These are phyloP conservation scores for Amniataba percoides DNA, from an alignment of 2,797 vertebrate genomes.

Conservation along the genomic window DNA sequence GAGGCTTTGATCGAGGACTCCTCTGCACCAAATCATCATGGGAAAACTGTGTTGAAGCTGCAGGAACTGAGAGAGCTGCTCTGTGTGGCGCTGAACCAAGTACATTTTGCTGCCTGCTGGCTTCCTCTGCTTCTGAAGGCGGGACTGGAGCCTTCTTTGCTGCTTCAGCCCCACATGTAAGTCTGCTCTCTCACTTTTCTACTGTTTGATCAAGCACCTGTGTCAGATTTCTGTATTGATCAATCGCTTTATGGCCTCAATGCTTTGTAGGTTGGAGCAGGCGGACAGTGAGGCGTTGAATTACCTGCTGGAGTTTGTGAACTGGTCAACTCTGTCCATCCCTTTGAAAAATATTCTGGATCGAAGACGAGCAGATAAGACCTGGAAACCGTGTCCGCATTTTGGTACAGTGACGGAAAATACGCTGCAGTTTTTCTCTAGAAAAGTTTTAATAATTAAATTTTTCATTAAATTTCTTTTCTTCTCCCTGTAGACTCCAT, in stretches of 20 bases:
- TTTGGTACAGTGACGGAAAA: conserved; percentile 69
- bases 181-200: conserved; percentile 11
- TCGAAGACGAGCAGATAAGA: conserved; percentile 61
- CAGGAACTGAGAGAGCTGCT: conserved; percentile 70
- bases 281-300: conserved; percentile 74
- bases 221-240: background rate
- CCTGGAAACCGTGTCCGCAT: conserved; percentile 71
- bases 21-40: background rate
- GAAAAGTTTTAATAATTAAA: too few relatives aligned
- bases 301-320: conserved; percentile 83
- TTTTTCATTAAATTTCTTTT: conserved; percentile 6
- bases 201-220: background rate
- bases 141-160: conserved; percentile 78
- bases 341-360: conserved; percentile 71
- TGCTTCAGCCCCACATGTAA: conserved; percentile 78
- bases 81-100: conserved; percentile 57
- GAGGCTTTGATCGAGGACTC: background rate
- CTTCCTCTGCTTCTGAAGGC: conserved; percentile 79
- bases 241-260: background rate
- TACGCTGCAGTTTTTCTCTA: background rate
- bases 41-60: conserved; percentile 30
- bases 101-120: conserved; percentile 72
- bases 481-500: conserved; percentile 64
- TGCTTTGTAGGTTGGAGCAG: conserved; percentile 67
- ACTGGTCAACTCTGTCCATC: conserved; percentile 78